Percentiles rank a stretch among this genome's conserved stretches.
phyloP scores from a whole-genome alignment of 2,113 vertebrate genomes.

The Anolis sagrei region DNA sequence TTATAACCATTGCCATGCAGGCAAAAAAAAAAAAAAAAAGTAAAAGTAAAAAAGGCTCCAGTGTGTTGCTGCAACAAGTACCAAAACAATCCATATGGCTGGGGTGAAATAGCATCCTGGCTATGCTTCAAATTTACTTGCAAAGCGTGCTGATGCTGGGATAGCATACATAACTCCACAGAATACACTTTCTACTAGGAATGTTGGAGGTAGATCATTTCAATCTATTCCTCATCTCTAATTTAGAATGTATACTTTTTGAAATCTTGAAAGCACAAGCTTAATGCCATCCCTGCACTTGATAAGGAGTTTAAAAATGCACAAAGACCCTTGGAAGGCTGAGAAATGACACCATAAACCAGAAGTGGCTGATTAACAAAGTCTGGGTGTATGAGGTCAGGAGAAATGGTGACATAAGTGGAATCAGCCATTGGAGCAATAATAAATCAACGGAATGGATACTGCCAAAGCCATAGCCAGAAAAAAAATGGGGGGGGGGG shows the following conservation, averaged over 20 bases:
- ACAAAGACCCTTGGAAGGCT: background rate
- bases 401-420: background rate
- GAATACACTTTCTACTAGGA: background rate
- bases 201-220: background rate
- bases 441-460: constrained; percentile 18
- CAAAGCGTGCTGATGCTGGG: background rate
- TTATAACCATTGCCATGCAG: too few relatives aligned
- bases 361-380: constrained; percentile 13
- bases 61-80: too few relatives aligned
- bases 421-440: background rate
- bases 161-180: background rate
- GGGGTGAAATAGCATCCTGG: too few relatives aligned
- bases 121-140: too few relatives aligned
- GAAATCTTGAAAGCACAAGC: background rate
- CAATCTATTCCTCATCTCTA: background rate
- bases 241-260: background rate
- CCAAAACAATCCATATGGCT: too few relatives aligned
- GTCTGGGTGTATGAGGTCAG: constrained; percentile 2
- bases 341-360: background rate
- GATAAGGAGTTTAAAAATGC: background rate
- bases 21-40: too few relatives aligned
- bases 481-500: too few relatives aligned
- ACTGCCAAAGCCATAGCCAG: too few relatives aligned
- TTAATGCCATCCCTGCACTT: background rate
- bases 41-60: too few relatives aligned